These are phyloP conservation scores for Pycnomerus fuliginosus DNA, from an alignment of 2,888 invertebrate genomes.

Conservation along the genomic window DNA sequence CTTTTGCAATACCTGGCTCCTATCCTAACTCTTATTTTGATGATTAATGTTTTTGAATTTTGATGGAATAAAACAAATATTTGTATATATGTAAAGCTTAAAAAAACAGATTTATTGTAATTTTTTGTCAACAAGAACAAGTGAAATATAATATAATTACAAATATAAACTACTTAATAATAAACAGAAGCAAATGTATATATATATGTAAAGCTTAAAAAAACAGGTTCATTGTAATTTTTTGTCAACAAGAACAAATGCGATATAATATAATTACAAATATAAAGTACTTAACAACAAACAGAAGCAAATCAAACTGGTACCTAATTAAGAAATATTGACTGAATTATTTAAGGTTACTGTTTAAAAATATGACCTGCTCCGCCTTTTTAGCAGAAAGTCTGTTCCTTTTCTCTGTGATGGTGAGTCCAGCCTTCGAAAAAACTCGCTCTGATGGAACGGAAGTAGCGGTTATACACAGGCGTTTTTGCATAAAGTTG, in stretches of 20 bases:
- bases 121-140: not conserved
- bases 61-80: not conserved
- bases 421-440: constrained; percentile 32
- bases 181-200: too few relatives aligned
- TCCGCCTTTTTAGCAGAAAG: constrained; percentile 28
- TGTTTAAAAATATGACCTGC: constrained; percentile 21
- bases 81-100: not conserved
- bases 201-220: not conserved
- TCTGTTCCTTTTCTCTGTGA: constrained; percentile 30
- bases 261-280: too few relatives aligned
- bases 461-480: constrained; percentile 33
- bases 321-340: too few relatives aligned
- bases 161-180: too few relatives aligned
- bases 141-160: too few relatives aligned
- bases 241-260: not conserved
- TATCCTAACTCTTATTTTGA: too few relatives aligned
- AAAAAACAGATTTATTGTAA: not conserved
- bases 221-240: not conserved
- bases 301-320: too few relatives aligned
- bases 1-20: too few relatives aligned
- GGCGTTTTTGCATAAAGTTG: constrained; percentile 8
- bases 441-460: constrained; percentile 36
- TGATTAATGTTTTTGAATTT: too few relatives aligned
- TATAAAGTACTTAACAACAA: too few relatives aligned
- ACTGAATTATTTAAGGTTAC: constrained; percentile 6